Evolutionary conservation across 2,113 vertebrate genomes (phyloP).

Genomic region (Edolisoma coerulescens): DNA sequence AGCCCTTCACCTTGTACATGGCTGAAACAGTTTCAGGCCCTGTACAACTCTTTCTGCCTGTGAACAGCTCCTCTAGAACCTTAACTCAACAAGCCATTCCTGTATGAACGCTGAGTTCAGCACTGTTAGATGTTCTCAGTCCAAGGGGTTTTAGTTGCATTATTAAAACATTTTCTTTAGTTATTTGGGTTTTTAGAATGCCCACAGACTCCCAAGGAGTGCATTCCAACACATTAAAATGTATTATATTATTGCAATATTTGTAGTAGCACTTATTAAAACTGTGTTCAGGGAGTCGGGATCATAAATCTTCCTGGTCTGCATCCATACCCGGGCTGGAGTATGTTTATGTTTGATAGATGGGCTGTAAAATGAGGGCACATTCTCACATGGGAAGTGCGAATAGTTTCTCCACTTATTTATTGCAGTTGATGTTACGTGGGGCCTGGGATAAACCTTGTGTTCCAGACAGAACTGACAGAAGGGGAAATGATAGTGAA

Average conservation of each 20-base stretch:
- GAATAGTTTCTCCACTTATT: conserved; percentile 38
- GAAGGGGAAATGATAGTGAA: background rate
- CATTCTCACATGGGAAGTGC: conserved; percentile 39
- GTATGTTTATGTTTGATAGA: conserved; percentile 40
- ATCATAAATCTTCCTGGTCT: conserved; percentile 41
- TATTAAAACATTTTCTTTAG: background rate
- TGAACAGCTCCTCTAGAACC: background rate
- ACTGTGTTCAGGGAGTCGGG: conserved; percentile 8
- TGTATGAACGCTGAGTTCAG: background rate
- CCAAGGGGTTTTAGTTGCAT: background rate
- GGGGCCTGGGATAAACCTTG: background rate
- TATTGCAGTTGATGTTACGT: background rate
- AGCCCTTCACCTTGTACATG: background rate
- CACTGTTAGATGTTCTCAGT: background rate
- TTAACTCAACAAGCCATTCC: background rate
- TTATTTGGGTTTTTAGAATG: background rate
- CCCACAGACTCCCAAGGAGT: background rate
- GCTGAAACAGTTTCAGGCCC: background rate
- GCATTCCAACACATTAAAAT: conserved; percentile 33
- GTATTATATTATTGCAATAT: conserved; percentile 35
- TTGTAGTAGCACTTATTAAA: conserved; percentile 50
- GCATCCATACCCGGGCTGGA: background rate
- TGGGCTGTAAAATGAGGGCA: conserved; percentile 42
- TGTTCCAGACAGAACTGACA: background rate
- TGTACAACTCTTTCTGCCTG: background rate